Evolutionary conservation across 37 sponge, comb jelly and placozoan species (phyloP).

Genomic region (Ephydatia muelleri): DNA sequence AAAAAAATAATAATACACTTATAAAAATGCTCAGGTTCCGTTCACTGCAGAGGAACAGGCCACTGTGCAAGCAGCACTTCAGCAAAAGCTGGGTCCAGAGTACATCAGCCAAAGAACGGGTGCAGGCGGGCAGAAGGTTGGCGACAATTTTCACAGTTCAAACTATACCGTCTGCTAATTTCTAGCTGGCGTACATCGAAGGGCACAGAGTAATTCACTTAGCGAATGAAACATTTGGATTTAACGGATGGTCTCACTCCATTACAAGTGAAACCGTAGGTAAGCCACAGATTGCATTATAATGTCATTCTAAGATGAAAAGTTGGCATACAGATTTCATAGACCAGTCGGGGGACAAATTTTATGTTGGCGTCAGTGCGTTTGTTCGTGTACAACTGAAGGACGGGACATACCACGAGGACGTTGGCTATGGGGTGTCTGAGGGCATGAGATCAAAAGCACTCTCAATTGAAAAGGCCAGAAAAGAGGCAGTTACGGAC

Average conservation of each 20-base stretch:
- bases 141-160: neutral
- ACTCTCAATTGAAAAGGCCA: conserved; percentile 80
- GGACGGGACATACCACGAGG: conserved; percentile 78
- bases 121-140: conserved; percentile 85
- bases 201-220: conserved; percentile 66
- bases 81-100: conserved; percentile 75
- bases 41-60: conserved; percentile 55
- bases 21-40: conserved; percentile 17
- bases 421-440: conserved; percentile 81
- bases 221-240: conserved; percentile 87
- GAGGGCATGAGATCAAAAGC: conserved; percentile 89
- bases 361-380: conserved; percentile 67
- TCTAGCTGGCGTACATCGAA: conserved; percentile 79
- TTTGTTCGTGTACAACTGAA: conserved; percentile 76
- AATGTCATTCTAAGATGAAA: neutral
- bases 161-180: neutral
- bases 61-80: conserved; percentile 66
- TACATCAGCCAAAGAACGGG: conserved; percentile 81
- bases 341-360: conserved; percentile 61
- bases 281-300: neutral
- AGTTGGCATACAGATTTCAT: conserved; percentile 57
- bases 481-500: conserved; percentile 88
- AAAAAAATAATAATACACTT: too few relatives aligned
- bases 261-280: conserved; percentile 76
- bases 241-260: conserved; percentile 88